These are phyloP conservation scores for Crotalus tigris DNA, from an alignment of 2,113 vertebrate species.

Conservation along the genomic window DNA sequence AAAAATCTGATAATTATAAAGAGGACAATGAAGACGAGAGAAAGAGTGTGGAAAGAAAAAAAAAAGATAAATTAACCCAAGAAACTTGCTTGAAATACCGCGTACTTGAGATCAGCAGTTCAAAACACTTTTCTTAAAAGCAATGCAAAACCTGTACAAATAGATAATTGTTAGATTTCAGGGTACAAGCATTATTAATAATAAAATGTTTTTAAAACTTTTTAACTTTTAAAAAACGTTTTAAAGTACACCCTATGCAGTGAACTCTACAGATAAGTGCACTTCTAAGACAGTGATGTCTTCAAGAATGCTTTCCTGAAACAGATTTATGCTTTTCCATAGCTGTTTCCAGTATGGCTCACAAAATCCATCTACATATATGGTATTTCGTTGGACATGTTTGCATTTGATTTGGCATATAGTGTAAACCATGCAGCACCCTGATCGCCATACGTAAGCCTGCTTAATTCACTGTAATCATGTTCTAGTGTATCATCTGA, in stretches of 20 bases:
- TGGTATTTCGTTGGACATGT: background rate
- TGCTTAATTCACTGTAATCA: background rate
- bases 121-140: conserved; percentile 11
- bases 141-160: conserved; percentile 6
- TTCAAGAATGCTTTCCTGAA: background rate
- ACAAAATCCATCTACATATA: too few relatives aligned
- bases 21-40: background rate
- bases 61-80: background rate
- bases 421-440: background rate
- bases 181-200: conserved; percentile 31
- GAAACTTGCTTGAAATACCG: conserved; percentile 8
- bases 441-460: background rate
- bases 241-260: background rate
- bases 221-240: background rate
- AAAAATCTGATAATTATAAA: background rate
- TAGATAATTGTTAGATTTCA: conserved; percentile 27
- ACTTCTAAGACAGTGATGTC: background rate
- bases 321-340: background rate
- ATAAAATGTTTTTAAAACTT: background rate
- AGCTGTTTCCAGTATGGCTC: too few relatives aligned
- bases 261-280: background rate
- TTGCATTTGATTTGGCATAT: background rate
- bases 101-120: background rate
- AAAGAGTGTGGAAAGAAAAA: background rate
- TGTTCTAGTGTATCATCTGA: background rate